These are phyloP conservation scores for Rhamnusium bicolor DNA, from an alignment of 2,888 invertebrate species.

Conservation along the genomic window DNA sequence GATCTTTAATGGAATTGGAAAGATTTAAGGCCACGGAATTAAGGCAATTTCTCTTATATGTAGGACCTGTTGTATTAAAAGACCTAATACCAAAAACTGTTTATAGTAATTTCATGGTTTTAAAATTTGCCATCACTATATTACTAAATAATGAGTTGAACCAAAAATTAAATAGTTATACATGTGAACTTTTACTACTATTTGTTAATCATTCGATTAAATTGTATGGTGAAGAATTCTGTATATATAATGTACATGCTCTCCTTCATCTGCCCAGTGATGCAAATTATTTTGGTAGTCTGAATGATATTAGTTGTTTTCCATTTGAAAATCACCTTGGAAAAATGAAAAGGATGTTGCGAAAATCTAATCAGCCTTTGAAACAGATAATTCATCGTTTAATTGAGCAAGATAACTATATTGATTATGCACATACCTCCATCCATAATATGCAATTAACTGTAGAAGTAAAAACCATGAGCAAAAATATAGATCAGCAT, in stretches of 20 bases:
- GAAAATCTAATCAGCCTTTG: constrained; percentile 35
- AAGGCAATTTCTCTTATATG: constrained; percentile 49
- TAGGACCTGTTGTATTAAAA: constrained; percentile 41
- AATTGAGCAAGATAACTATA: not conserved
- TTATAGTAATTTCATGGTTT: constrained; percentile 46
- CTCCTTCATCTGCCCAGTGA: constrained; percentile 31
- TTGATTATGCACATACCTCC: not conserved
- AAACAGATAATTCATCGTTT: constrained; percentile 25
- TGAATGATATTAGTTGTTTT: constrained; percentile 33
- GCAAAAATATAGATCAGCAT: not conserved
- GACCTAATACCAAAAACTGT: constrained; percentile 36
- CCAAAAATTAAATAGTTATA: constrained; percentile 43
- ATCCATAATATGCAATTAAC: no score
- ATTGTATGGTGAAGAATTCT: constrained; percentile 36
- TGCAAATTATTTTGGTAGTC: constrained; percentile 24
- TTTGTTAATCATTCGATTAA: constrained; percentile 29
- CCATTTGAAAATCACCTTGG: no score
- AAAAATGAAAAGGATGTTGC: constrained; percentile 27
- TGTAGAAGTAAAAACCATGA: no score
- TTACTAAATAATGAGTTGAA: constrained; percentile 40
- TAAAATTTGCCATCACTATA: constrained; percentile 48
- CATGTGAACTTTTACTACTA: constrained; percentile 34
- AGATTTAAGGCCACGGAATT: constrained; percentile 54
- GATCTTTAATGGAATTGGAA: constrained; percentile 49
- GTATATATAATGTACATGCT: constrained; percentile 28